phyloP scores from a whole-genome alignment of 2,888 invertebrate genomes.

The Acanthoscelides obtectus region DNA sequence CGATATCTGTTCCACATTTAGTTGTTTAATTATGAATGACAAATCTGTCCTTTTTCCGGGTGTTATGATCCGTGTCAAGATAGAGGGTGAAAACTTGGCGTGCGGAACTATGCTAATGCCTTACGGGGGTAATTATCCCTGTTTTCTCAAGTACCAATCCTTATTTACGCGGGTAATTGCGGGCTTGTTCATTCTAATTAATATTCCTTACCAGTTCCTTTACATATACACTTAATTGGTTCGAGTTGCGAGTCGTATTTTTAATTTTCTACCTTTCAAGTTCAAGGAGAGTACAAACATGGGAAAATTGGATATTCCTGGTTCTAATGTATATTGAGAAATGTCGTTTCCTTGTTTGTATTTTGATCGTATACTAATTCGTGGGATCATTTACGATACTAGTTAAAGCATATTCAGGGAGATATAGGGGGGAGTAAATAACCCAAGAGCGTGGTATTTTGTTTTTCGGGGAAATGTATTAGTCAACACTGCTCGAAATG shows the following conservation, averaged over 20 bases:
- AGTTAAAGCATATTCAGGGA: too few relatives aligned
- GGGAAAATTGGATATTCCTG: background rate
- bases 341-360: background rate
- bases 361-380: background rate
- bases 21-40: background rate
- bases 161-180: background rate
- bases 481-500: too few relatives aligned
- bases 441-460: too few relatives aligned
- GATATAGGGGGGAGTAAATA: too few relatives aligned
- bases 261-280: background rate
- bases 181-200: background rate
- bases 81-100: background rate
- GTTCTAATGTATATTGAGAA: background rate
- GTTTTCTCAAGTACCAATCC: background rate
- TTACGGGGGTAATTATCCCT: background rate
- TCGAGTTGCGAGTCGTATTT: background rate
- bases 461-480: too few relatives aligned
- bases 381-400: too few relatives aligned
- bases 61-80: background rate
- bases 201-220: background rate
- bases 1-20: background rate
- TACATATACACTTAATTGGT: background rate
- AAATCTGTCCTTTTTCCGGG: background rate
- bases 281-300: background rate
- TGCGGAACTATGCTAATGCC: background rate